Evolutionary conservation across 1,140 invertebrate species (phyloP), one percentile per base, ranked within the genome.

Genomic region (Brachionus rotundiformis): DNA sequence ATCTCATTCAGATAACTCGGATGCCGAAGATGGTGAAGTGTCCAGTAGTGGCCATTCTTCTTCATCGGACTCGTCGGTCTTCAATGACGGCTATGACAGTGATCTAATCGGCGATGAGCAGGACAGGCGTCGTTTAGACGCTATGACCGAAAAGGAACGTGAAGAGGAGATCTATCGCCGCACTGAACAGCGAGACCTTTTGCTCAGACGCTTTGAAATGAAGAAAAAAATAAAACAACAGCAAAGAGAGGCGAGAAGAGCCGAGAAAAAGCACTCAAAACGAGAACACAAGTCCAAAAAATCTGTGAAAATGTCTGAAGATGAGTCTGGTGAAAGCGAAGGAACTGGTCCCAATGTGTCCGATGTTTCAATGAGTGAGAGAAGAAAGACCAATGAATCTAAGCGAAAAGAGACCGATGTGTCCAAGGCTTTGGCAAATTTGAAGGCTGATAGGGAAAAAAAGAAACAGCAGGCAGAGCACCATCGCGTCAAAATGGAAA

Each of bases 91-190:
- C 13, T 79, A 61, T 29, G 81, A 82, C 33, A 39, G 31, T 2
- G 68, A 82, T 27, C 16, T 73, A 33, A 73, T 73, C n/a, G 81
- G 81, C 27, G 63, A 82, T 16, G 71, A 61, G 3, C 68, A 82
- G 13, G 81, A 82, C 59, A n/a, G 81, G 23, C 36, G 27, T 8
- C 13, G 54, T 1, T 39, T 82, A 39, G 63, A 73, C n/a, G 13
- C 8, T 5, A 73, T 82, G 63, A 76, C 81, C 23, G 81, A 82
- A 39, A 61, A 65, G n/a, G 81, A 82, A 31, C 68, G 81, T 11
- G 81, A 82, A 65, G 81, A 73, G 8, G 81, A 82, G 41, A 59
- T 82, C 16, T 76, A 65, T 23, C 10, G 63, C 23, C 63, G 81
- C 11, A 31, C 63, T 36, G 81, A 82, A 33, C 65, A 82, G 10